phyloP scores from a whole-genome alignment of 2,797 vertebrate genomes.

The Lerista edwardsae region DNA sequence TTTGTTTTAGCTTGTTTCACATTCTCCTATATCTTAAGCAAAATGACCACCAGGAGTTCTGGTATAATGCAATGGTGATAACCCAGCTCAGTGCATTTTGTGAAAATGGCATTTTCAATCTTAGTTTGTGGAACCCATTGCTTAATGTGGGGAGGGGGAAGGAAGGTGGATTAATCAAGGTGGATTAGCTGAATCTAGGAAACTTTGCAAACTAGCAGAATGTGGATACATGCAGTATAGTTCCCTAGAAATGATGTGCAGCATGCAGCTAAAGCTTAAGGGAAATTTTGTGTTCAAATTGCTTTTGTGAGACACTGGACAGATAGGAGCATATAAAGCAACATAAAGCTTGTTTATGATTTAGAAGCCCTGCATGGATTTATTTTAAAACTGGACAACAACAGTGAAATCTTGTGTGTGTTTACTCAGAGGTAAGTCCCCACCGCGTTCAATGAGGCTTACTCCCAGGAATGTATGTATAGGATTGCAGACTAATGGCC shows the following conservation, averaged over 20 bases:
- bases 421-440: too few relatives aligned
- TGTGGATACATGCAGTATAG: neutral
- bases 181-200: neutral
- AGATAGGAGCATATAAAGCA: neutral
- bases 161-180: neutral
- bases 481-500: too few relatives aligned
- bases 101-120: neutral
- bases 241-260: neutral
- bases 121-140: neutral
- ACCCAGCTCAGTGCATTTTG: neutral
- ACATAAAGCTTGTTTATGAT: neutral
- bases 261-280: neutral
- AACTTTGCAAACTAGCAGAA: neutral
- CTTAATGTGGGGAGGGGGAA: neutral
- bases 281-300: neutral
- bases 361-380: neutral
- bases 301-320: neutral
- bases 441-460: too few relatives aligned
- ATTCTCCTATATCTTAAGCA: slow-evolving; percentile 2
- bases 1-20: slow-evolving; percentile 29
- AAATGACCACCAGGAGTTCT: slow-evolving; percentile 17
- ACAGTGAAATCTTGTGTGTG: too few relatives aligned
- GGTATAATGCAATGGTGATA: neutral
- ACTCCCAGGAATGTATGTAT: too few relatives aligned
- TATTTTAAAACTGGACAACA: too few relatives aligned